A percentile compares a stretch with the other conserved stretches of the same genome.
These are phyloP conservation scores for Tenodera sinensis DNA, from an alignment of 2,888 invertebrate genomes.

Conservation along the genomic window DNA sequence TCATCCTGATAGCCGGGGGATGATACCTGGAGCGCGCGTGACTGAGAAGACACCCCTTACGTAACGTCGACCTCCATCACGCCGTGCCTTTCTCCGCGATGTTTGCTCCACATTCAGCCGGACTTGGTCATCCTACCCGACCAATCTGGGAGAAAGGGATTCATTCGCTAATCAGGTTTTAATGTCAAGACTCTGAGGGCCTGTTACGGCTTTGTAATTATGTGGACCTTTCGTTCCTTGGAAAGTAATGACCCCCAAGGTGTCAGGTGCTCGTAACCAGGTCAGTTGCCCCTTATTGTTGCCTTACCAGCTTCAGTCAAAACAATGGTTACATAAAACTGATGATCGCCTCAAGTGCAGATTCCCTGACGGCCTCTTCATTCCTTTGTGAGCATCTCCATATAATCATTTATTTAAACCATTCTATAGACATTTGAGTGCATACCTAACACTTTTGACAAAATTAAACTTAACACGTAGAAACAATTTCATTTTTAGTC, in stretches of 20 bases:
- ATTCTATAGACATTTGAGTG: no score
- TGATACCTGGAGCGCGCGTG: neutral
- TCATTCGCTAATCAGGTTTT: neutral
- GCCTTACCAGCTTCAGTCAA: no score
- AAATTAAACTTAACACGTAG: no score
- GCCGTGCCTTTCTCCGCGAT: neutral
- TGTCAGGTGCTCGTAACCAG: neutral
- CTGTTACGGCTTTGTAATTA: neutral
- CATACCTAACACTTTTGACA: no score
- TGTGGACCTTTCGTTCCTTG: neutral
- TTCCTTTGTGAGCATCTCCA: no score
- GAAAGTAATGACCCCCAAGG: neutral
- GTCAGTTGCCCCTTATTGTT: neutral
- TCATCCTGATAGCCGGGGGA: no score
- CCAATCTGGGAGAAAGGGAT: neutral
- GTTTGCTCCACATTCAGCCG: neutral
- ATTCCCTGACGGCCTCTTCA: no score
- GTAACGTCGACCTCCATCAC: neutral
- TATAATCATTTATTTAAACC: no score
- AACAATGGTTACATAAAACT: no score
- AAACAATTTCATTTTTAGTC: no score
- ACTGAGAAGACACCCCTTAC: neutral
- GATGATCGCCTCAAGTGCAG: no score
- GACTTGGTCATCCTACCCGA: neutral
- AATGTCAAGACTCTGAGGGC: neutral